phyloP scores from a whole-genome alignment of 2,113 vertebrate genomes.

The Rhizomys pruinosus region DNA sequence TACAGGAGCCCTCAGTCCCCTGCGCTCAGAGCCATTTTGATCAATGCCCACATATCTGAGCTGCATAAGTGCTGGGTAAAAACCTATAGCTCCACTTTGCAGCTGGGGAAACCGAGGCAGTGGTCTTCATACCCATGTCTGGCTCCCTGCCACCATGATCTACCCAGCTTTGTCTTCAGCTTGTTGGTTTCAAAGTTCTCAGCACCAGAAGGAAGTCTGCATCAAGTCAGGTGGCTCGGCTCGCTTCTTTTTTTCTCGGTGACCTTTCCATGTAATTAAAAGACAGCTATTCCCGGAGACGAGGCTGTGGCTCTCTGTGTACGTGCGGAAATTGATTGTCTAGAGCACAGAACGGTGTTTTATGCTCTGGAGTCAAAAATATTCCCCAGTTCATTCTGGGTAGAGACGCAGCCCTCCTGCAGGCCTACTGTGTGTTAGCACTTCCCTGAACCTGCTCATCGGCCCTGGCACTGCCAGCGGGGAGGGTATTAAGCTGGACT shows the following conservation, averaged over 20 bases:
- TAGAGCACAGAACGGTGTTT: not conserved
- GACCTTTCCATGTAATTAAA: slow-evolving; percentile 79
- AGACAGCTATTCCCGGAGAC: slow-evolving; percentile 71
- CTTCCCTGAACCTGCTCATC: fast-evolving
- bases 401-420: not conserved
- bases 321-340: slow-evolving; percentile 67
- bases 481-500: not conserved
- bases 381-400: not conserved
- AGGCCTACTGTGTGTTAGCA: not conserved
- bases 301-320: slow-evolving; percentile 1
- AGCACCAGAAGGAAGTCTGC: not conserved
- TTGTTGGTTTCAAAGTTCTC: slow-evolving; percentile 14
- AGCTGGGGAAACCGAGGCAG: not conserved
- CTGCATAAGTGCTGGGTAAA: not conserved
- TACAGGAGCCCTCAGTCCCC: not conserved
- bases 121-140: fast-evolving
- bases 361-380: not conserved
- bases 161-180: not conserved
- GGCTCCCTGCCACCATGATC: fast-evolving
- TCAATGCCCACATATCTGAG: not conserved
- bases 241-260: slow-evolving; percentile 35
- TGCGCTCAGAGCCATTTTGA: not conserved
- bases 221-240: not conserved
- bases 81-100: fast-evolving
- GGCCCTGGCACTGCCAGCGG: fast-evolving